phyloP scores from a whole-genome alignment of 2,797 vertebrate species.

The Chaetophractus vellerosus region DNA sequence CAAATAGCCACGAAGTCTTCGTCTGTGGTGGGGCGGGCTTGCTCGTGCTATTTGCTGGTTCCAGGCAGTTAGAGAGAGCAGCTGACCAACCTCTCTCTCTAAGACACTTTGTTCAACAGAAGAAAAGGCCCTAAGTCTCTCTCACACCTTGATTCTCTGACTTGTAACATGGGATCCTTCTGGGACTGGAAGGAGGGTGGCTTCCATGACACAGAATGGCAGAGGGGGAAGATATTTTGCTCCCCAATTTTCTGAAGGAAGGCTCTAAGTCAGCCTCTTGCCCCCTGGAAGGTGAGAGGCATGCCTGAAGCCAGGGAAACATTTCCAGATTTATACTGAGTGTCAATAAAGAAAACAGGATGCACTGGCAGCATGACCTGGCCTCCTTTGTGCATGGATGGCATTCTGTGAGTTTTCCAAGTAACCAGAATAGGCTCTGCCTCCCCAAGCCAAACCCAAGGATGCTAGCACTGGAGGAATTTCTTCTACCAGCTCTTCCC shows the following conservation, averaged over 20 bases:
- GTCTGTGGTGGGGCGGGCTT: neutral
- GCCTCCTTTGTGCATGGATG: neutral
- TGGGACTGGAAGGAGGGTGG: neutral
- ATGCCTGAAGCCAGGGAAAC: neutral
- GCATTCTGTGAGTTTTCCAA: neutral
- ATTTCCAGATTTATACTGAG: neutral
- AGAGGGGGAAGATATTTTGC: neutral
- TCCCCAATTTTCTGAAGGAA: neutral
- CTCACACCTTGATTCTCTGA: neutral
- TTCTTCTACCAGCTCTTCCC: neutral
- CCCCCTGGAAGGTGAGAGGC: neutral
- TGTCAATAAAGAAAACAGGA: neutral
- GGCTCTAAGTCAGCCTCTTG: neutral
- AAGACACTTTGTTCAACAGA: slow-evolving; percentile 29
- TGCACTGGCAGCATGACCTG: neutral
- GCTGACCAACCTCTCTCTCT: slow-evolving; percentile 53
- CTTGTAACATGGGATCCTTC: neutral
- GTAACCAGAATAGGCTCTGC: neutral
- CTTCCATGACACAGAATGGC: neutral
- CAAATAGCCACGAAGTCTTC: neutral
- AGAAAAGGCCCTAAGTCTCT: neutral
- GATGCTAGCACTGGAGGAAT: too few relatives aligned
- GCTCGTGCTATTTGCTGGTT: neutral
- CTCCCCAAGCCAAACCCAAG: neutral
- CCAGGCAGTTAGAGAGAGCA: neutral